Base-by-base conservation (phyloP, 2,113 vertebrate genomes). In the Chaetodon trifascialis region DNA sequence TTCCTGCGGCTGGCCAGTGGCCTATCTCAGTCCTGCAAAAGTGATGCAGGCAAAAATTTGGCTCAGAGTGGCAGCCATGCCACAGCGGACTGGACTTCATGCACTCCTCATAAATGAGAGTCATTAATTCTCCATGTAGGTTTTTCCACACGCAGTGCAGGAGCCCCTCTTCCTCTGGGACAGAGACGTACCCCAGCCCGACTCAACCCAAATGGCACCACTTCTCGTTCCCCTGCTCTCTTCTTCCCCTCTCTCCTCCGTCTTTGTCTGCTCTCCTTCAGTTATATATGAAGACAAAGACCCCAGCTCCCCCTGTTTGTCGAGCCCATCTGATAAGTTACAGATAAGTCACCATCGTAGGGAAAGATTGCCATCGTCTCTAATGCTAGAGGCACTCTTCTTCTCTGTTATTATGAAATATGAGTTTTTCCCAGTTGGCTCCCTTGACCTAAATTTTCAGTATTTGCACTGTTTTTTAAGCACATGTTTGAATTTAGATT, bases 101-200 rank as follows among this genome's bases (percentile, higher is more conserved):
- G 86, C 71, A 55, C 87, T 81, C 77, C 79, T 84, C 85, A 81
- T 89, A 93, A 93, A 91, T 92, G 90, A 93, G 86, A 73, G 81
- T 89, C 93, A 91, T 94, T 93, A 84, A 93, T 92, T 93, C 89
- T 90, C 81, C 73, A 81, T 84, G 76, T 83, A 84, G 86, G 84
- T 77, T 88, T 89, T 87, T 88, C 73, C 76, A 68, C 67, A 81
- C 79, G 60, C 42, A 16, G 51, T 12, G n/a, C 71, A 80, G 69
- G 66, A 80, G 71, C 52, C 73, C 21, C 34, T 63, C 65, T 71
- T 85, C 88, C 84, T 76, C 42, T 25, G 84, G 80, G 91, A 86
- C 51, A 25, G 17, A 83, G 64, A 64, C 14, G 9, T 40, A 79
- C 65, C 34, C 64, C 60, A 54, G 38, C 58, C 84, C 52, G 19